These are phyloP conservation scores for Argyresthia albistria DNA, from an alignment of 2,888 invertebrate genomes.

Conservation along the genomic window DNA sequence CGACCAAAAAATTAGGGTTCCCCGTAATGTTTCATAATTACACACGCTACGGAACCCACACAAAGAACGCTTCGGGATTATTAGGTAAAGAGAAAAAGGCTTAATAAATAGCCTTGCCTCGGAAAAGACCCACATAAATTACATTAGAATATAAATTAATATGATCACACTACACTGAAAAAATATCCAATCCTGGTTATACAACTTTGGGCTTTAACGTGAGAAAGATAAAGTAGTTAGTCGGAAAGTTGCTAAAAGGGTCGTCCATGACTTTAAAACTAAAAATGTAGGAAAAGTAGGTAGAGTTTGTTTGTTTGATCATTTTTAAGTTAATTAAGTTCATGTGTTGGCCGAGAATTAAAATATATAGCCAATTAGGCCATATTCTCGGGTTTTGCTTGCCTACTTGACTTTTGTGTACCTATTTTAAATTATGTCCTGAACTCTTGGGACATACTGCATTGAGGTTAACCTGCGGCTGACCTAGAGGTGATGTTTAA, in stretches of 20 bases:
- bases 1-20: background rate
- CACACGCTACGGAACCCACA: conserved; percentile 19
- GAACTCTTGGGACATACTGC: too few species aligned
- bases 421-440: too few species aligned
- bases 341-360: background rate
- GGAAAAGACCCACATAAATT: conserved; percentile 52
- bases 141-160: conserved; percentile 69
- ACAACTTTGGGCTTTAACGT: background rate
- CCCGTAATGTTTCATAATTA: conserved; percentile 38
- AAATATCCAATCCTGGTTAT: conserved; percentile 14
- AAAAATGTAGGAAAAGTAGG: too few species aligned
- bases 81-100: conserved; percentile 28
- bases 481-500: too few species aligned
- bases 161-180: conserved; percentile 48
- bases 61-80: conserved; percentile 21
- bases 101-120: conserved; percentile 29
- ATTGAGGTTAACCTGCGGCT: too few species aligned
- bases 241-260: too few species aligned
- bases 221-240: too few species aligned
- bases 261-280: too few species aligned
- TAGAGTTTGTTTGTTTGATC: conserved; percentile 6
- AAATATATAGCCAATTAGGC: too few species aligned
- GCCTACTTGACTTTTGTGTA: too few species aligned
- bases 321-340: conserved; percentile 8
- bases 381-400: too few species aligned